Evolutionary conservation across 1,140 invertebrate genomes (phyloP).

Genomic region (Drosophila repletoides): DNA sequence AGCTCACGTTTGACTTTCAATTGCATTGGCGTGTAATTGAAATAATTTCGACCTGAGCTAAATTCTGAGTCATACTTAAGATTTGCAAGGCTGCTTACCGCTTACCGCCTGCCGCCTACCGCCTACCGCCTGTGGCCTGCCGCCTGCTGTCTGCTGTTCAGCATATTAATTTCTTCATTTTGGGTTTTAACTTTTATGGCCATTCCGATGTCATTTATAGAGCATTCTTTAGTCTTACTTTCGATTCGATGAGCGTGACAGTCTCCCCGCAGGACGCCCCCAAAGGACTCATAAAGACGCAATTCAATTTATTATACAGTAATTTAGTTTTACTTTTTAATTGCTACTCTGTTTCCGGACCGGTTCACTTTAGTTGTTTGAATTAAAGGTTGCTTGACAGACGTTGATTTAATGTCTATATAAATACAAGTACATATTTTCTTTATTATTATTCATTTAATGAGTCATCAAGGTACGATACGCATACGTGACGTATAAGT

Average conservation of each 20-base stretch:
- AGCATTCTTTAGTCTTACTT: too few species aligned
- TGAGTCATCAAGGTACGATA: too few species aligned
- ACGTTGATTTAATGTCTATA: too few species aligned
- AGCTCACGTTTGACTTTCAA: conserved; percentile 34
- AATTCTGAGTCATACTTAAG: conserved; percentile 4
- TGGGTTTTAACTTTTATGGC: conserved; percentile 14
- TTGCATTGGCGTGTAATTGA: conserved; percentile 43
- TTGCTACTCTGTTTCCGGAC: conserved; percentile 14
- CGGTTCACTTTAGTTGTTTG: conserved; percentile 3
- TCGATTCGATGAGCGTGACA: conserved; percentile 38
- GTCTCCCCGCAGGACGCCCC: conserved; percentile 7
- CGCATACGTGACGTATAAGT: too few species aligned
- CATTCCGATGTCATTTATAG: neutral
- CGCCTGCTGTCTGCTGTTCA: conserved; percentile 9
- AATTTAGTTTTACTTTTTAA: conserved; percentile 41
- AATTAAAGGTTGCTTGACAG: too few species aligned
- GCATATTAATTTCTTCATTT: conserved; percentile 60
- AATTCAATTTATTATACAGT: conserved; percentile 44
- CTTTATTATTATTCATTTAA: too few species aligned
- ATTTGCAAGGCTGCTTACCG: too few species aligned
- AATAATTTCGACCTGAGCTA: conserved; percentile 25
- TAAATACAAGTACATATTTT: too few species aligned
- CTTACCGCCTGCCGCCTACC: too few species aligned
- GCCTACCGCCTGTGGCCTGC: too few species aligned
- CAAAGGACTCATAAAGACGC: conserved; percentile 33